Conservation (phyloP, 2,888 invertebrate species). For the Nymphalis c-album region DNA sequence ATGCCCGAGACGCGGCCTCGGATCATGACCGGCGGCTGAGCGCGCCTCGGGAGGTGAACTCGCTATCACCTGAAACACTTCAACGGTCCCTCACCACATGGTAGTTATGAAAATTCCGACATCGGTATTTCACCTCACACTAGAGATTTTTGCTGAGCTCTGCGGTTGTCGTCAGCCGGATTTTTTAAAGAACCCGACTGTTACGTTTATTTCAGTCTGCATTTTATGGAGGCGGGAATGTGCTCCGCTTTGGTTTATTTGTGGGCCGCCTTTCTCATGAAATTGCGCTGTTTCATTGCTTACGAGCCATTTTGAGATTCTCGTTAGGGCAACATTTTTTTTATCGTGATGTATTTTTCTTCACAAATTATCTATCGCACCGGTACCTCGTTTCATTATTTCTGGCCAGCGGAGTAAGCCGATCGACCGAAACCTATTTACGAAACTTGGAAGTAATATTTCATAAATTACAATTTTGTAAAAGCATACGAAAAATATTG, state of each 20-base stretch:
- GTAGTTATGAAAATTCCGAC: slow-evolving; percentile 79
- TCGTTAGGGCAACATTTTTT: slow-evolving; percentile 69
- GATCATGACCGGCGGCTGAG: slow-evolving; percentile 55
- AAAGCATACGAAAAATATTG: slow-evolving; percentile 9
- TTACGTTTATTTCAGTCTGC: slow-evolving; percentile 76
- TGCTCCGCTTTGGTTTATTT: slow-evolving; percentile 77
- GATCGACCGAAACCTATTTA: slow-evolving; percentile 11
- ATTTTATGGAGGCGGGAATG: slow-evolving; percentile 78
- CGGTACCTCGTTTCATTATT: slow-evolving; percentile 51
- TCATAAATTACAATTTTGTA: slow-evolving; percentile 11
- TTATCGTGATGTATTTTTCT: slow-evolving; percentile 68
- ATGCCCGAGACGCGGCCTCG: slow-evolving; percentile 47
- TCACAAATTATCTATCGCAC: slow-evolving; percentile 61
- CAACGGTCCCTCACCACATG: slow-evolving; percentile 56
- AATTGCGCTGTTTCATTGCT: slow-evolving; percentile 79
- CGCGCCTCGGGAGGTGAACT: slow-evolving; percentile 52
- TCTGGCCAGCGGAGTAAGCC: slow-evolving; percentile 38
- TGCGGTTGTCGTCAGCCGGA: slow-evolving; percentile 71
- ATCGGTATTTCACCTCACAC: slow-evolving; percentile 74
- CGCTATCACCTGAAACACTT: slow-evolving; percentile 67
- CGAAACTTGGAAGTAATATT: slow-evolving; percentile 9
- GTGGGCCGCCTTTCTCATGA: slow-evolving; percentile 75
- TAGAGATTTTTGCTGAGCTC: slow-evolving; percentile 76
- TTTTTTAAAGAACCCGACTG: slow-evolving; percentile 75
- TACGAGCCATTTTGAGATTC: slow-evolving; percentile 75